These are phyloP conservation scores for Ctenopoma multispine DNA, from an alignment of 2,797 vertebrate genomes.

Conservation along the genomic window DNA sequence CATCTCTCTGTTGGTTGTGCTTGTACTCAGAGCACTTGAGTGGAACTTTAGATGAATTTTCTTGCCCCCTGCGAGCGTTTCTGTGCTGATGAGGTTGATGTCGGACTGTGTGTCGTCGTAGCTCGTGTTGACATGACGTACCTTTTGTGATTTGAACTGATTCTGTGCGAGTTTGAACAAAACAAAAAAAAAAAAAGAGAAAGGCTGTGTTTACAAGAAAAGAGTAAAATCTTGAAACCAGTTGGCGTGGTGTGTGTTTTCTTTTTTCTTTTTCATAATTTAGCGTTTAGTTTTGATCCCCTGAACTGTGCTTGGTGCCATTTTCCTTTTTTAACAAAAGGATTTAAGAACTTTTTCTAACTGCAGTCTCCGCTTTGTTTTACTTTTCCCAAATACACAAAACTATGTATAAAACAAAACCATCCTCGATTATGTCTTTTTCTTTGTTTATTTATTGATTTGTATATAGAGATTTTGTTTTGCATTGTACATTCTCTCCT, in stretches of 20 bases:
- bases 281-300: conserved; percentile 27
- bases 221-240: conserved; percentile 54
- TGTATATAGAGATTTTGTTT: conserved; percentile 82
- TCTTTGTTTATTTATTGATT: conserved; percentile 86
- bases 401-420: conserved; percentile 58
- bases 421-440: conserved; percentile 61
- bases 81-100: conserved; percentile 43
- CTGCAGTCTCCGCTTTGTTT: conserved; percentile 59
- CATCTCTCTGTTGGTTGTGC: not conserved
- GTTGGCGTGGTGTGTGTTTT: conserved; percentile 52
- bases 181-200: conserved; percentile 49
- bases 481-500: conserved; percentile 84
- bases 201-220: conserved; percentile 63
- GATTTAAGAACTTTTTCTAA: conserved; percentile 71
- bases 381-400: conserved; percentile 58
- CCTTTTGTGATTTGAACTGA: conserved; percentile 67
- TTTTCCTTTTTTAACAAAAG: conserved; percentile 66
- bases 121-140: conserved; percentile 64
- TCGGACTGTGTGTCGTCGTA: conserved; percentile 62
- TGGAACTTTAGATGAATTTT: conserved; percentile 1
- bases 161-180: conserved; percentile 67
- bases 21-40: conserved; percentile 11
- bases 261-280: not conserved
- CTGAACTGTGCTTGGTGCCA: conserved; percentile 73
- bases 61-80: conserved; percentile 26